A percentile compares a stretch with the other conserved stretches of the same genome.
These are phyloP conservation scores for Siderastrea radians DNA, from an alignment of 92 coral and sea anemone genomes.

Conservation along the genomic window DNA sequence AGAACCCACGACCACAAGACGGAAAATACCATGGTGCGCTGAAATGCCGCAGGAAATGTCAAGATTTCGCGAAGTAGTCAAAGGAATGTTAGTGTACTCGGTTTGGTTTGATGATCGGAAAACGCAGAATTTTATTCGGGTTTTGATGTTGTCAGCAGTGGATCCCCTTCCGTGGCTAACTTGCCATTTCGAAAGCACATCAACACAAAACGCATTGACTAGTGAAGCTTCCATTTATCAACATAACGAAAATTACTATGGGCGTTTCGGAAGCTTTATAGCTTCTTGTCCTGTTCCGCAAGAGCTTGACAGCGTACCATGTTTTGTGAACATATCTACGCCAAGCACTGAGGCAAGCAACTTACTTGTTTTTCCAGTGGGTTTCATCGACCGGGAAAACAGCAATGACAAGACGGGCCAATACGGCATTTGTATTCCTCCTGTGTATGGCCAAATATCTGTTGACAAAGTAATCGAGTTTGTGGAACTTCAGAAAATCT, in stretches of 20 bases:
- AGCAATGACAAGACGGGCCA: background rate
- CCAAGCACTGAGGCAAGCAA: conserved; percentile 11
- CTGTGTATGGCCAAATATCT: too few relatives aligned
- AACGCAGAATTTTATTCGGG: background rate
- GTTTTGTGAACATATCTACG: conserved; percentile 38
- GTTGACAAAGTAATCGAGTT: too few relatives aligned
- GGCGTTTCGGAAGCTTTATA: conserved; percentile 53
- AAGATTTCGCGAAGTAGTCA: conserved; percentile 11
- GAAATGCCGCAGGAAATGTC: background rate
- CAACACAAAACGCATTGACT: background rate
- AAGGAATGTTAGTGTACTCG: background rate
- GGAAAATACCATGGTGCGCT: background rate
- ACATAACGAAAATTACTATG: conserved; percentile 15
- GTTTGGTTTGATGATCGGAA: too few relatives aligned
- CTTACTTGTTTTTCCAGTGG: conserved; percentile 41
- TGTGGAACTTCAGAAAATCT: too few relatives aligned
- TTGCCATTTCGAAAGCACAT: too few relatives aligned
- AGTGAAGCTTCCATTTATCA: conserved; percentile 2
- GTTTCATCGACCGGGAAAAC: conserved; percentile 14
- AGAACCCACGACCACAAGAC: background rate
- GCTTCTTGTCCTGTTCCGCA: conserved; percentile 58
- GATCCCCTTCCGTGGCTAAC: background rate
- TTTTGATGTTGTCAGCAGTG: conserved; percentile 13
- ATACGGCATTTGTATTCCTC: too few relatives aligned
- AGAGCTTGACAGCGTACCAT: conserved; percentile 35